Evolutionary conservation across 2,888 invertebrate species (phyloP), one percentile per base, ranked within the genome.

Genomic region (Pandemis corylana): DNA sequence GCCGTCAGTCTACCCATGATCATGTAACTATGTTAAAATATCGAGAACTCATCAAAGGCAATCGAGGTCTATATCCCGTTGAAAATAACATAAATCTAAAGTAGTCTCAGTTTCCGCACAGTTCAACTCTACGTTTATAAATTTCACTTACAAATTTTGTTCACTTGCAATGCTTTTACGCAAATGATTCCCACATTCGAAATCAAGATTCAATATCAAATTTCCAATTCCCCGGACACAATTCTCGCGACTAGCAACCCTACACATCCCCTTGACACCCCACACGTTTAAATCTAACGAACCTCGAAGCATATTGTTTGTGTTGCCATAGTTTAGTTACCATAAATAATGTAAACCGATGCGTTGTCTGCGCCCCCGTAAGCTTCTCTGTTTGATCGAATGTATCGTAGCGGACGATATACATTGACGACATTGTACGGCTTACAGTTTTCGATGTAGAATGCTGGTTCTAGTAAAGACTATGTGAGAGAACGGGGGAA

Each of bases 241-340:
- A 65, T 56, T 20, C 7, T 15, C 59, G 49, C 64, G 15, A 20
- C 64, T 46, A 12, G 15, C 36, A 78, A 72, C 76, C 72, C 75
- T 73, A 71, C 77, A 2, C 28, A 36, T 20, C 42, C 79, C 76
- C 56, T 56, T 41, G 80, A 79, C 80, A 80, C 81, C 81, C 82
- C 80, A 78, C 69, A 80, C 78, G 82, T 79, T 78, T 80, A 80
- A 82, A 84, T 80, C 81, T 86, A 91, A 88, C 90, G 89, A 90
- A 87, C 83, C 88, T 80, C 84, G 85, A 82, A 93, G 76, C 94
- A 92, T 93, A 94, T 93, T 93, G 93, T 93, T 89, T 88, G 88
- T 85, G 85, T 88, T 83, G 83, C 87, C 85, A 88, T 89, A 87
- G 87, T 89, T 89, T 89, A 89, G 84, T 89, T 87, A 86, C 90